Evolutionary conservation across 2,797 vertebrate species (phyloP).

Genomic region (Hylomyscus alleni): DNA sequence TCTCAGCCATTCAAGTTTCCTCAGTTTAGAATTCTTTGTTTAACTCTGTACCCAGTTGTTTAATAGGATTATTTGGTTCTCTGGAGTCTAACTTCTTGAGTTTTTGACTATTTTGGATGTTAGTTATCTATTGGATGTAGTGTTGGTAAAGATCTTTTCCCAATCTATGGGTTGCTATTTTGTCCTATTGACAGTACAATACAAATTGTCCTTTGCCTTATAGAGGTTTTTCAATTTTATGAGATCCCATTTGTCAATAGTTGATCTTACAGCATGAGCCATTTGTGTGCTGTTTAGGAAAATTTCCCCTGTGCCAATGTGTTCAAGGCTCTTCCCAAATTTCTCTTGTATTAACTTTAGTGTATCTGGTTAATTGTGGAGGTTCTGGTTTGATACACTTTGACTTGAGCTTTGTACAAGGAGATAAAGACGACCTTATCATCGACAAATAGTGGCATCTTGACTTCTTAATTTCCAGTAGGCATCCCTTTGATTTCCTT

Average conservation of each 20-base stretch:
- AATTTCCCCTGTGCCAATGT: rapidly evolving
- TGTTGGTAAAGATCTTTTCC: not conserved
- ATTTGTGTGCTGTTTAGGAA: not conserved
- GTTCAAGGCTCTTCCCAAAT: not conserved
- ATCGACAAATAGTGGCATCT: no score
- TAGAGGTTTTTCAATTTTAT: not conserved
- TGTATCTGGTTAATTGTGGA: not conserved
- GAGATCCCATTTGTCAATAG: not conserved
- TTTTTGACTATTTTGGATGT: not conserved
- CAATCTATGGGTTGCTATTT: not conserved
- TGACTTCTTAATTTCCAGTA: no score
- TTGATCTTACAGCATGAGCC: not conserved
- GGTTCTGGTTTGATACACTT: not conserved
- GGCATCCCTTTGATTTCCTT: no score
- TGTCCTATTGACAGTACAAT: not conserved
- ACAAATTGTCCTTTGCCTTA: not conserved
- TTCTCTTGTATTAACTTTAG: not conserved
- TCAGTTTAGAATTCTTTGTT: no score
- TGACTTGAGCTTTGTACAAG: not conserved
- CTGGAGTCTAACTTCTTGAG: not conserved
- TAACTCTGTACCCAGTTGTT: no score
- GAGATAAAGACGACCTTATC: no score
- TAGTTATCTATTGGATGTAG: not conserved
- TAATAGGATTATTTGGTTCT: not conserved
- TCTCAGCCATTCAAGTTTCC: no score